Base-by-base conservation (phyloP, 2,888 invertebrate species). In the Drosophila parthenogenetica region DNA sequence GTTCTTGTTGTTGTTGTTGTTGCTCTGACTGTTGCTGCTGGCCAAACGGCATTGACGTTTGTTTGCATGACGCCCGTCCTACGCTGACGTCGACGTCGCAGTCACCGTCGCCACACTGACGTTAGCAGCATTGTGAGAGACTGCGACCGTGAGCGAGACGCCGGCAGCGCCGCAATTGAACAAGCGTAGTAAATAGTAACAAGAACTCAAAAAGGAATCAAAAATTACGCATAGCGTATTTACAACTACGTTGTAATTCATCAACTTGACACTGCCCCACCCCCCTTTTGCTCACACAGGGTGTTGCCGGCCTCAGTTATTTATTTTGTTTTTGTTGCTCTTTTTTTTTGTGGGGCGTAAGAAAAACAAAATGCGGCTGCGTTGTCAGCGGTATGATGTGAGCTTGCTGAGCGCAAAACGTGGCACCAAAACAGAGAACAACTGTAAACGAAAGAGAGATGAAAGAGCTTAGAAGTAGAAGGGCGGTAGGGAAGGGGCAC, bases 171-270 rank as follows among this genome's bases (percentile, higher is more conserved):
- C 76, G 62, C 68, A 51, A 53, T 84, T 76, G 73, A 74, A 76
- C 69, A 80, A 85, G 53, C 69, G 81, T 81, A 82, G 83, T 78
- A 88, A 85, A 73, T 73, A 71, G 63, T 67, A 62, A 63, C 59
- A 39, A 14, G 22, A 50, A 19, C 19, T 39, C 16, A 51, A 54
- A 37, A 13, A 43, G 11, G 49, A 2, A 32, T 22, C 37, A 35
- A 57, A 57, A 49, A 68, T 39, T 73, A 59, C 43, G 64, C 69
- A 48, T 69, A 65, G 63, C 79, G 72, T 65, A 62, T 77, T 55
- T 55, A 65, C 67, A 79, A 84, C 77, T 74, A 70, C 71, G 74
- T 74, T 82, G 83, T 83, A 85, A 82, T 83, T 83, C 85, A 87
- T 82, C 73, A 87, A 78, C 62, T 59, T 64, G 58, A 63, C 55